Evolutionary conservation across 2,888 invertebrate genomes (phyloP), one percentile per base, ranked within the genome.

Genomic region (Cheilosia urbana): DNA sequence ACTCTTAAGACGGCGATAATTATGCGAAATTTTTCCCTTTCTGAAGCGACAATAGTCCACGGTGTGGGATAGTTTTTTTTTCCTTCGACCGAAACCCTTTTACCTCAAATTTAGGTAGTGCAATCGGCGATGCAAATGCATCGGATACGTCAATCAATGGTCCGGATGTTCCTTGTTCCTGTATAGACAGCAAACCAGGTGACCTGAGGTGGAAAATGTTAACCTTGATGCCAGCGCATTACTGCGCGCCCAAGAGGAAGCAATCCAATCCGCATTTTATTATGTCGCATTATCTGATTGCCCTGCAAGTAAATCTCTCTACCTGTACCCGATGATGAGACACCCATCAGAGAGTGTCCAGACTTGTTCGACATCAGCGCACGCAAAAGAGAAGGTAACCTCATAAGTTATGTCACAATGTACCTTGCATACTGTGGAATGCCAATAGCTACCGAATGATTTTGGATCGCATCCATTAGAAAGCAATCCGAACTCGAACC

Each of bases 391-490:
- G 37, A 83, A 66, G 84, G 71, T 71, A 84, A 84, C 84, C 84
- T 84, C 65, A 84, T 80, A 71, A 80, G 69, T 84, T 84, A 84
- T 84, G 84, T 80, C 84, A 84, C 75, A 84, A 79, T 84, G 9
- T 19, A 69, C 37, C 37, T 37, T 27, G 27, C 7, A 37, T 37
- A 37, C 11, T 37, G 37, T 79, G 63, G 73, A 79, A 75, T 78
- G 79, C 73, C 72, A 62, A 53, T 42, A 47, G 49, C 83, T 79
- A 84, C 79, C 49, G 73, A 69, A 75, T 79, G 79, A 79, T 75
- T 79, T 80, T 80, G 84, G 80, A 84, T 76, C 63, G 80, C 80
- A 84, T 84, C 84, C 84, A 84, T 84, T 84, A 84, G 84, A 84
- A 84, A 84, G 69, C 75, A 78, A 73, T 83, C 76, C 11, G 49